Evolutionary conservation across 2,113 vertebrate species (phyloP), one percentile per base, ranked within the genome.

Genomic region (Holacanthus passer): DNA sequence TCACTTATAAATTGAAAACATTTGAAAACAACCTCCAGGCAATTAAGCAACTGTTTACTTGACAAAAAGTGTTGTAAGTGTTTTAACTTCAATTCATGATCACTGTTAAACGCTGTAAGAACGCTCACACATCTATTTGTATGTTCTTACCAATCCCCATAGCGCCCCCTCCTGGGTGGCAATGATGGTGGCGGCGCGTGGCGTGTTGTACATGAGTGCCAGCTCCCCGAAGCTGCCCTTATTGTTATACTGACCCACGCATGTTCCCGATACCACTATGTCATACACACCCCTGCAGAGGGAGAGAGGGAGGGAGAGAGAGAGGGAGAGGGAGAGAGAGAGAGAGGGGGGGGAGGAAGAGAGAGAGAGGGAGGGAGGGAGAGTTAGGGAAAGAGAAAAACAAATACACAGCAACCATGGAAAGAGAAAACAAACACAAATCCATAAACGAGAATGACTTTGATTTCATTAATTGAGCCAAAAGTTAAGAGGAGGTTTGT

Each of bases 201-300:
- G 97, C 76, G 98, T 99, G 93, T 99, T 99, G 95, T 99, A 99
- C 98, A 99, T 99, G 93, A 99, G 93, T 4, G 98, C 98, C 81
- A 99, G 95, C 62, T 99, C 98, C 85, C 98, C 98, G 80, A 99
- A 99, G 95, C 98, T 99, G 93, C 98, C 98, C 12, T 94, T 99
- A 89, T 99, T 98, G 88, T 99, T 88, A 58, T 99, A 99, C 80
- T 96, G 95, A 86, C 98, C 98, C 84, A 99, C 98, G 19, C 96
- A 97, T 68, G 88, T 94, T 32, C 94, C 96, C 45, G 93, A 89
- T 88, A 99, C 97, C 92, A 97, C 85, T 47, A 99, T 99, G 92
- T 99, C 97, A 90, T 95, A 99, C 79, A 96, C 81, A 32, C 98
- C 98, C 93, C 98, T 99, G 87, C 6, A 94, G 92, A 87, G 84